These are phyloP conservation scores for Actenoides lindsayi DNA, from an alignment of 2,113 vertebrate genomes.

Conservation along the genomic window DNA sequence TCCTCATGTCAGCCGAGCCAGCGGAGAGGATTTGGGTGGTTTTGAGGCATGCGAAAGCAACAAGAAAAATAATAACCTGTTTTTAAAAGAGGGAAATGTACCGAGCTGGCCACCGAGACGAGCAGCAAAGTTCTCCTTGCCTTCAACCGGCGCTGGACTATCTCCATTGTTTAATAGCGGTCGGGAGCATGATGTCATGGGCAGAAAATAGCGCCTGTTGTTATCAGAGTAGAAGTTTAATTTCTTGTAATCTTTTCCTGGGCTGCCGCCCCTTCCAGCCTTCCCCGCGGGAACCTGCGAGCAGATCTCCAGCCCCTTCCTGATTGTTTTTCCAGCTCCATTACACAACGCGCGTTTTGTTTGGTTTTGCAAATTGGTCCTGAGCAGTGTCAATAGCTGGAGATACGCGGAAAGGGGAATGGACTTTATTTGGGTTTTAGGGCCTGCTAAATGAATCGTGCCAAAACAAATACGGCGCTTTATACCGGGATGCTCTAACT, in stretches of 20 bases:
- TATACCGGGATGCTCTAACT: background rate
- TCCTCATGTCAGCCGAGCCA: background rate
- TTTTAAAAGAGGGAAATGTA: background rate
- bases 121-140: background rate
- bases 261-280: constrained; percentile 17
- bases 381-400: constrained; percentile 40
- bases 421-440: constrained; percentile 54
- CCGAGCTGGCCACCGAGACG: background rate
- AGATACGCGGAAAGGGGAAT: background rate
- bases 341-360: background rate
- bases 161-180: background rate
- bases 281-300: background rate
- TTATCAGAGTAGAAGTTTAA: constrained; percentile 18
- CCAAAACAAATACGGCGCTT: constrained; percentile 28
- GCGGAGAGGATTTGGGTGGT: background rate
- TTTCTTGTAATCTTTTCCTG: background rate
- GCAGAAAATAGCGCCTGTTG: constrained; percentile 41
- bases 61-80: rapidly evolving
- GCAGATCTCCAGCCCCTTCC: constrained; percentile 40
- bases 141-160: background rate
- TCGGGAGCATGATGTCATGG: background rate
- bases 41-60: background rate
- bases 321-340: constrained; percentile 54
- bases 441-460: background rate
- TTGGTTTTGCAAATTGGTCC: constrained; percentile 30